Base-by-base conservation (phyloP, 2,113 vertebrate species). In the Malaclemys terrapin region DNA sequence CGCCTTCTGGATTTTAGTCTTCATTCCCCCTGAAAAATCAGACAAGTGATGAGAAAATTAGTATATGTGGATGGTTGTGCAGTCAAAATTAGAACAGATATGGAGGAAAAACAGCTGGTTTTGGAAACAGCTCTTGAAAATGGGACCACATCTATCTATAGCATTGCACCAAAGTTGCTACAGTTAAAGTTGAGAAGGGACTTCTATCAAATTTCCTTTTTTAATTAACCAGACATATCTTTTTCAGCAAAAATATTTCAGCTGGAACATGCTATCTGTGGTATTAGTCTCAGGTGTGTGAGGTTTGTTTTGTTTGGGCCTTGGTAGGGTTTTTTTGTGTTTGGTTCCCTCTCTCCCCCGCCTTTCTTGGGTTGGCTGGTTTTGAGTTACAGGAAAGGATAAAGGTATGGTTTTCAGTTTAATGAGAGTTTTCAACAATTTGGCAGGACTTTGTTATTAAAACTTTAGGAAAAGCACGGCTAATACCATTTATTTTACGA, bases 1-100 rank as follows among this genome's bases (percentile, higher is more conserved):
- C 38, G 56, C 86, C 97, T 93, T 75, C 91, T 89, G 84, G 82
- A 87, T 96, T 97, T 95, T 97, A 89, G 79, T 96, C 49, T 95
- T 93, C 76, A 93, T 79, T 75, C 82, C 87, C 59, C 89, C 76
- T 91, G 96, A 91, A 96, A 93, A 88, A 10, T 79, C 65, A 83
- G 45, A 87, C 38, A 95, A 88, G 76, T 90, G 95, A 96, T 91
- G 84, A 84, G 86, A 69, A 72, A 72, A 87, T 93, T 89, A 56
- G 92, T 84, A 92, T 95, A 94, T 89, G 95, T 87, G 82, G 59
- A 49, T 94, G 82, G 79, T 82, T 82, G 86, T 91, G 35, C 93
- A 94, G 86, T 92, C 95, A 49, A 92, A 91, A 79, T 82, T 79
- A 85, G 81, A 93, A 59, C 65, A 86, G 31, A 10, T 53, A 38